Evolutionary conservation across 2,888 invertebrate species (phyloP).

Genomic region (Apamea monoglypha): DNA sequence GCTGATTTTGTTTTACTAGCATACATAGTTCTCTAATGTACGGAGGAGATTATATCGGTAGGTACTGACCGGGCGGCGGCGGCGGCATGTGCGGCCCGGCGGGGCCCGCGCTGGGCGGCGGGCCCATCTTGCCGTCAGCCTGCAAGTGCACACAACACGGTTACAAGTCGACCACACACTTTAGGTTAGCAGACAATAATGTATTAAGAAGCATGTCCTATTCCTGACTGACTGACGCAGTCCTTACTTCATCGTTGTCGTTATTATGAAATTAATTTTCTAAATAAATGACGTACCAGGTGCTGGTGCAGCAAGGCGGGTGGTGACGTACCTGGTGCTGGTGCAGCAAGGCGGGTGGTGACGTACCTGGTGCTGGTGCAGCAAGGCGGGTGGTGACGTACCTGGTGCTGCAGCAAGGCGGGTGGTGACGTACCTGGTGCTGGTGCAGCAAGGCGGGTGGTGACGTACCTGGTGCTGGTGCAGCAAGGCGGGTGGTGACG

Average conservation of each 20-base stretch:
- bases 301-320: too few relatives aligned
- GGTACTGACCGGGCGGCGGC: slow-evolving; percentile 79
- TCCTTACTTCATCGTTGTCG: neutral
- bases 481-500: too few relatives aligned
- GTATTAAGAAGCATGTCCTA: neutral
- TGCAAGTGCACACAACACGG: slow-evolving; percentile 52
- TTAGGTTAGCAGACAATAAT: neutral
- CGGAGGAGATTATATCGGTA: too few relatives aligned
- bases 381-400: too few relatives aligned
- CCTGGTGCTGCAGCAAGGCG: too few relatives aligned
- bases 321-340: too few relatives aligned
- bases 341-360: too few relatives aligned
- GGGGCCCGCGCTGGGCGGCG: slow-evolving; percentile 68
- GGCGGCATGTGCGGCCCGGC: slow-evolving; percentile 73
- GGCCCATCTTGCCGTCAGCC: slow-evolving; percentile 76
- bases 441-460: too few relatives aligned
- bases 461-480: too few relatives aligned
- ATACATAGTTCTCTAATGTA: neutral
- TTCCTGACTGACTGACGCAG: neutral
- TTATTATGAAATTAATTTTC: neutral
- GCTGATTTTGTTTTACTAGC: too few relatives aligned
- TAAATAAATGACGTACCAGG: neutral
- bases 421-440: too few relatives aligned
- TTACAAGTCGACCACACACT: neutral
- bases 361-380: too few relatives aligned